Evolutionary conservation across 2,888 invertebrate species (phyloP).

Genomic region (Colletes collaris): DNA sequence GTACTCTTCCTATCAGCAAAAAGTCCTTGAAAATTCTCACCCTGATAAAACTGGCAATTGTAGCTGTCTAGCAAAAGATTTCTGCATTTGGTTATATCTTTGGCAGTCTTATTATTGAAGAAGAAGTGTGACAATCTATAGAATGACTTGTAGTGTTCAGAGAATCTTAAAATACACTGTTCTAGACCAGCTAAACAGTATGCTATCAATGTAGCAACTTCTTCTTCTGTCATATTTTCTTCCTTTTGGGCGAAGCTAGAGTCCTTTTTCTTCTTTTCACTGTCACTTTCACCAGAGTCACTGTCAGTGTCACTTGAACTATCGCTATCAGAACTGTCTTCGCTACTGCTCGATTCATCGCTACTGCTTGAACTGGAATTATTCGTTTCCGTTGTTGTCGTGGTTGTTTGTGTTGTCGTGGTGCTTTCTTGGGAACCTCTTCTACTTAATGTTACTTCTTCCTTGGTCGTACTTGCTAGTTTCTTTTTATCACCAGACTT

Average conservation of each 20-base stretch:
- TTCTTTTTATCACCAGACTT: constrained; percentile 59
- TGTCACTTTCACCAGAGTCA: constrained; percentile 85
- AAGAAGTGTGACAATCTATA: constrained; percentile 94
- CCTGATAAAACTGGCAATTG: constrained; percentile 85
- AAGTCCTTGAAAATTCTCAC: constrained; percentile 90
- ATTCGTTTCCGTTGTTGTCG: constrained; percentile 82
- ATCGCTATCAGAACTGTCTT: constrained; percentile 84
- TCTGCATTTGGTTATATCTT: constrained; percentile 88
- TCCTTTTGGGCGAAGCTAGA: constrained; percentile 68
- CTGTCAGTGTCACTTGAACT: constrained; percentile 84
- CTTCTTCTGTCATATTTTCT: constrained; percentile 83
- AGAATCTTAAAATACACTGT: constrained; percentile 92
- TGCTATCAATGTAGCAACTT: constrained; percentile 86
- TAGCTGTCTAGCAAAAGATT: constrained; percentile 89
- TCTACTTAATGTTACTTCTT: constrained; percentile 75
- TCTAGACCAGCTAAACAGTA: constrained; percentile 91
- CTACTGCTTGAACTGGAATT: constrained; percentile 82
- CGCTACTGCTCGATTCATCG: constrained; percentile 85
- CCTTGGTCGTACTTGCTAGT: constrained; percentile 65
- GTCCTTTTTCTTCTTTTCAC: constrained; percentile 75
- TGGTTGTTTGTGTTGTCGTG: constrained; percentile 81
- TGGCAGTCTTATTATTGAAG: constrained; percentile 88
- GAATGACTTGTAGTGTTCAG: constrained; percentile 96
- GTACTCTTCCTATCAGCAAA: constrained; percentile 93
- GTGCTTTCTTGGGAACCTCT: constrained; percentile 82